Base-by-base conservation (phyloP, 1,140 invertebrate genomes). In the Drosophila saltans region DNA sequence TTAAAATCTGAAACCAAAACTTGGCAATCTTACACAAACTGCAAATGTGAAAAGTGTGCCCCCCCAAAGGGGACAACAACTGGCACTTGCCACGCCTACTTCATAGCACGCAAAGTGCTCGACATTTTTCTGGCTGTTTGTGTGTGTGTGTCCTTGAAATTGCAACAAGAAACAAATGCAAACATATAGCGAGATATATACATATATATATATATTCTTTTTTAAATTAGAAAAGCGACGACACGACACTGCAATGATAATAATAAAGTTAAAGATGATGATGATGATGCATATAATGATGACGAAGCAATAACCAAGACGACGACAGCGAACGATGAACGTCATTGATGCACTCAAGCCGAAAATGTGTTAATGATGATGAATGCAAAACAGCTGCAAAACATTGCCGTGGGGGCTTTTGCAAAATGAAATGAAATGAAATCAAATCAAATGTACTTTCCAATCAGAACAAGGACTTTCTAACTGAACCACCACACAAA, bases 321-420 rank as follows among this genome's bases (percentile, higher is more conserved):
- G 7, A 9, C 56, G 45, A 48, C 41, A 64, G 6, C 33, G 33
- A 6, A 48, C 59, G 16, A 67, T 65, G 72, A 72, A 69, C 69
- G 68, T 57, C 76, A 69, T 57, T 64, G 80, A 80, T 82, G 76
- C 83, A 88, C 43, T 89, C 80, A 88, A 88, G 83, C 80, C 59
- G 84, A 80, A 86, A 86, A 83, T 89, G 83, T 88, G 80, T 83
- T 86, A 88, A 86, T 86, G 83, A 72, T 88, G 83, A 86, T 89
- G 84, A 77, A 88, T 83, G 59, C 62, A 70, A 83, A 77, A 45
- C 83, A 86, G 83, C 83, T 86, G 83, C 69, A 48, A 62, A 41
- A 16, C 11, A 43, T 43, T n/a, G 11, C 41, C 11, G n/a, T 43
- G 45, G 24, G 26, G 45, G 21, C 48, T 28, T 66, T 55, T 26